These are phyloP conservation scores for Euplagia quadripunctaria DNA, from an alignment of 2,888 invertebrate species.

Conservation along the genomic window DNA sequence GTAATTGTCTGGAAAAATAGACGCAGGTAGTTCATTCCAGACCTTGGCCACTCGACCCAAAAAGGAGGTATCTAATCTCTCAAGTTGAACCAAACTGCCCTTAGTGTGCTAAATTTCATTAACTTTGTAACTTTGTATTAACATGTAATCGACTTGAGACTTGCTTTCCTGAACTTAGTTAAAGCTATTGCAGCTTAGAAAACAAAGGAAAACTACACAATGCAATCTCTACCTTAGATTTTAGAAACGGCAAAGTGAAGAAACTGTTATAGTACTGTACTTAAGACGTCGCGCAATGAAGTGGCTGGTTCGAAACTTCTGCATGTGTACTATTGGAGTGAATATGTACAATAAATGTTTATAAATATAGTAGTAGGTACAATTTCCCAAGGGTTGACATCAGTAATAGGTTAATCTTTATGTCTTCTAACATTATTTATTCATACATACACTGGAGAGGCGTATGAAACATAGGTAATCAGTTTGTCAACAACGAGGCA, in stretches of 20 bases:
- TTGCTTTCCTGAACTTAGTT: neutral
- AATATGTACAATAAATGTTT: neutral
- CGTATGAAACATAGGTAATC: too few species aligned
- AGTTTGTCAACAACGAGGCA: too few species aligned
- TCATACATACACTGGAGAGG: too few species aligned
- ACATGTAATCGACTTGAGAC: conserved; percentile 21
- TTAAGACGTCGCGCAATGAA: neutral
- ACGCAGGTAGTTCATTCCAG: too few species aligned
- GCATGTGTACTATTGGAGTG: too few species aligned
- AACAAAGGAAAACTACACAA: conserved; percentile 3
- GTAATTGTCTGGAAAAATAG: too few species aligned
- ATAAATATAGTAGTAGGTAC: neutral
- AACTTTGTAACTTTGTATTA: too few species aligned
- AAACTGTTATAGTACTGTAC: neutral
- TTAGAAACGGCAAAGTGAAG: neutral
- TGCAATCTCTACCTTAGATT: conserved; percentile 1
- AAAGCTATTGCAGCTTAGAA: neutral
- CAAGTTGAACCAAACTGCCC: too few species aligned
- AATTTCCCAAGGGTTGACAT: neutral
- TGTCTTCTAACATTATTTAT: too few species aligned
- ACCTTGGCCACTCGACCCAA: too few species aligned
- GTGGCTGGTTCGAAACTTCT: neutral
- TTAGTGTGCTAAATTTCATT: too few species aligned
- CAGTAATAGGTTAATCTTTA: neutral
- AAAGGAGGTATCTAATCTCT: too few species aligned